Evolutionary conservation across 2,113 vertebrate genomes (phyloP), one percentile per base, ranked within the genome.

Genomic region (Gopherus evgoodei): DNA sequence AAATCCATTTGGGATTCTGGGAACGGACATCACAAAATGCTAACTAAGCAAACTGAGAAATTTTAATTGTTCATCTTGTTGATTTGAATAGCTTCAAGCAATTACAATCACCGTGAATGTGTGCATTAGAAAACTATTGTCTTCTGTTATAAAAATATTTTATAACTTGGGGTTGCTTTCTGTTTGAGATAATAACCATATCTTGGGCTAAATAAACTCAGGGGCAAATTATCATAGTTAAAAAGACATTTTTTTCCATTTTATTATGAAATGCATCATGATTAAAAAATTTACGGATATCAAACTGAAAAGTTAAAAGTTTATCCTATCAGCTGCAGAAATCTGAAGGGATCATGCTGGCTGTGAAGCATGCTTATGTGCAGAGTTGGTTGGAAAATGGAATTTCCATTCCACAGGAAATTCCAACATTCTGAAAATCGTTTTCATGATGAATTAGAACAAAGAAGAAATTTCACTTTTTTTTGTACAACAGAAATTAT

Each of bases 31-130:
- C 57, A 56, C 52, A 59, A 76, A 82, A 59, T 83, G 31, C 7
- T 90, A 86, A 80, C 27, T 38, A 91, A 83, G 72, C 65, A 93
- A 81, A 81, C 17, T 14, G 6, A 92, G 80, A 56, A 14, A 62
- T 62, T 35, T 35, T 7, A 62, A 82, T 17, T 72, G 14, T 78
- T 93, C 89, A 95, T 94, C 22, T 90, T 91, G 22, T 88, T 92
- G 47, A 78, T 22, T 84, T 93, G 29, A 82, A 2, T 4, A 62
- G 57, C 35, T 42, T 84, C 31, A 94, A 94, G 52, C 80, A 69
- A 78, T 75, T 88, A 25, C n/a, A 8, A 84, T 91, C 53, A 62
- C 4, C 65, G 17, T 81, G 65, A 17, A 75, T 84, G 84, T 92
- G 1, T 59, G 31, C 49, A 54, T 12, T 57, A 76, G 29, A 12